Percentiles rank a stretch among this genome's conserved stretches.
These are phyloP conservation scores for Diphyllodes magnificus DNA, from an alignment of 2,113 vertebrate genomes.

Conservation along the genomic window DNA sequence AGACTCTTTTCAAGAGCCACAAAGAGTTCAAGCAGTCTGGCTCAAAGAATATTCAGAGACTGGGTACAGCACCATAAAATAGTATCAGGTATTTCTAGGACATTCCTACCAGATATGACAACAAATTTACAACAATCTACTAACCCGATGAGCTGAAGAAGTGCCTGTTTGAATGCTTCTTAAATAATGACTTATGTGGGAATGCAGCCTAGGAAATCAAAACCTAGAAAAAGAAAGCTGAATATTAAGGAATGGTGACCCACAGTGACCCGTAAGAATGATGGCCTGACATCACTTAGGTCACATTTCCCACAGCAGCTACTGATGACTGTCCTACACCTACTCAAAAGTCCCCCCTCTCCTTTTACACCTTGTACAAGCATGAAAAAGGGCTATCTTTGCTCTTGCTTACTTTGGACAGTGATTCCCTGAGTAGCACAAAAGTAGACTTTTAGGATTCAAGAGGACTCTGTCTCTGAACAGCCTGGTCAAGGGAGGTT, in stretches of 20 bases:
- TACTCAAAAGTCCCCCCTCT: not conserved
- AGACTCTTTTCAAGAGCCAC: not conserved
- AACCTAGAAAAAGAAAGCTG: not conserved
- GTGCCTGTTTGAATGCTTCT: not conserved
- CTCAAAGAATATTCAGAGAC: not conserved
- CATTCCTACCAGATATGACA: not conserved
- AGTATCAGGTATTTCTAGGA: not conserved
- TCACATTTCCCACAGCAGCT: not conserved
- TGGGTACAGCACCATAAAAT: fast-evolving
- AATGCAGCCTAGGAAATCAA: not conserved
- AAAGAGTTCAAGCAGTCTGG: not conserved
- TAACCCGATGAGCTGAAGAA: not conserved
- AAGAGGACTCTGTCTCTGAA: not conserved
- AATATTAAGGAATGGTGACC: not conserved
- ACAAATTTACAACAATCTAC: not conserved
- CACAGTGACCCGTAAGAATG: not conserved
- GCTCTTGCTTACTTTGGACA: not conserved
- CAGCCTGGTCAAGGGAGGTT: fast-evolving
- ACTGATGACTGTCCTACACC: not conserved
- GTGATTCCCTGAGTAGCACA: not conserved
- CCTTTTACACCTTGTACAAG: not conserved
- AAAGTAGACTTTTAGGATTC: not conserved
- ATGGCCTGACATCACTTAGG: not conserved
- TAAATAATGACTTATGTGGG: not conserved
- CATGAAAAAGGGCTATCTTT: not conserved